Conservation (phyloP, 2,113 vertebrate species). For the Ibidorhyncha struthersii region DNA sequence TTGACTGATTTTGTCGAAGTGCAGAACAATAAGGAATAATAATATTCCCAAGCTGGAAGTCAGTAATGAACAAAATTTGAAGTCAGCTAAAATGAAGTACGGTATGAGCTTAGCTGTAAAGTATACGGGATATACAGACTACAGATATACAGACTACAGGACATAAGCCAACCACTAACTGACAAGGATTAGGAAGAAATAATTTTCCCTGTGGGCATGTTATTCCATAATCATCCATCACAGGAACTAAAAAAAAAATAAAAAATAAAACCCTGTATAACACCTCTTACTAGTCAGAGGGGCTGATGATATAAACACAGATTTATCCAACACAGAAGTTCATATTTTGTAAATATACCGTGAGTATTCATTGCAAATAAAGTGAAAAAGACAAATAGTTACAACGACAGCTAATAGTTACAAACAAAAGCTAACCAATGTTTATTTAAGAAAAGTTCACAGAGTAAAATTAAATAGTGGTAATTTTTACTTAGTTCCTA, state of each 20-base stretch:
- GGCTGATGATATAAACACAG: not conserved
- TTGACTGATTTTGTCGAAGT: slow-evolving; percentile 62
- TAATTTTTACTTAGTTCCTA: not conserved
- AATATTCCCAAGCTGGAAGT: slow-evolving; percentile 29
- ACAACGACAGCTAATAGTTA: not conserved
- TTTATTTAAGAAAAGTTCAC: not conserved
- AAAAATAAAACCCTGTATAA: not conserved
- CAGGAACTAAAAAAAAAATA: not conserved
- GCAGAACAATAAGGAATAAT: slow-evolving; percentile 63
- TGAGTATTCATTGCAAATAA: not conserved
- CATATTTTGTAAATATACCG: not conserved
- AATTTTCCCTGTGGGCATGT: not conserved
- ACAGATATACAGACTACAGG: not conserved
- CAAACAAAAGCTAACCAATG: not conserved
- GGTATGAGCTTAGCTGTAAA: not conserved
- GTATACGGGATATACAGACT: not conserved
- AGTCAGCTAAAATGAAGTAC: slow-evolving; percentile 29
- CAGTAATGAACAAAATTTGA: slow-evolving; percentile 49
- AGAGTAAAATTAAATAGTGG: not conserved
- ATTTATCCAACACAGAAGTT: not conserved
- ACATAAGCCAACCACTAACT: not conserved
- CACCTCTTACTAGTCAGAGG: not conserved
- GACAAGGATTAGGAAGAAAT: slow-evolving; percentile 36
- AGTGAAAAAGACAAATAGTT: not conserved
- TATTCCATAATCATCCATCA: not conserved